These are phyloP conservation scores for Actias luna DNA, from an alignment of 2,888 invertebrate species.

Conservation along the genomic window DNA sequence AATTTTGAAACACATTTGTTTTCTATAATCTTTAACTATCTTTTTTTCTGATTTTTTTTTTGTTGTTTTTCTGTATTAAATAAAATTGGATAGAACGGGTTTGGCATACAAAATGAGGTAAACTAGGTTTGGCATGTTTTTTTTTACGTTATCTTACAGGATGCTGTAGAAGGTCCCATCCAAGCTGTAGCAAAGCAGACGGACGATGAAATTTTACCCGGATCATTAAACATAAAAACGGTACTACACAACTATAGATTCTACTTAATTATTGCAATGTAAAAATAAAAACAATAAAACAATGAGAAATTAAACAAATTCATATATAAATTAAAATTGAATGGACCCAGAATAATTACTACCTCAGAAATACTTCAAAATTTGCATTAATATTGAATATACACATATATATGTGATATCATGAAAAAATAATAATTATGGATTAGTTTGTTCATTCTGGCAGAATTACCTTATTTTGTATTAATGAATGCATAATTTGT, in stretches of 20 bases:
- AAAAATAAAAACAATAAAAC: not conserved
- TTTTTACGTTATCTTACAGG: constrained; percentile 67
- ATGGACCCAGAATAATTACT: too few relatives aligned
- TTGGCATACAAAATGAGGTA: not conserved
- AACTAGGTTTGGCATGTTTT: constrained; percentile 62
- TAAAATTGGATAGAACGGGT: not conserved
- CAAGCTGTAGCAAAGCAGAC: constrained; percentile 63
- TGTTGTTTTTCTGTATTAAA: too few relatives aligned
- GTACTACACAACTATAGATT: constrained; percentile 40
- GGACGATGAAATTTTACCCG: constrained; percentile 55
- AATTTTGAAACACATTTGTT: constrained; percentile 9
- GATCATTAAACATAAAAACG: constrained; percentile 52
- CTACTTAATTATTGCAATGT: constrained; percentile 6
- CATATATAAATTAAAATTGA: too few relatives aligned
- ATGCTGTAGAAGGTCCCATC: constrained; percentile 61
- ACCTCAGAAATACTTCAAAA: too few relatives aligned
- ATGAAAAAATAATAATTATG: too few relatives aligned
- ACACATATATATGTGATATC: too few relatives aligned
- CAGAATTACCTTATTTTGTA: too few relatives aligned
- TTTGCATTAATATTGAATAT: too few relatives aligned
- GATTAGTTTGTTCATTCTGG: too few relatives aligned
- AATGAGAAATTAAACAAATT: not conserved
- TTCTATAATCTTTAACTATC: constrained; percentile 3
- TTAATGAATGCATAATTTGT: too few relatives aligned
- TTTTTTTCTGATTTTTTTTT: not conserved